Evolutionary conservation across 2,113 vertebrate species (phyloP), one percentile per base, ranked within the genome.

Genomic region (Philantomba maxwellii): DNA sequence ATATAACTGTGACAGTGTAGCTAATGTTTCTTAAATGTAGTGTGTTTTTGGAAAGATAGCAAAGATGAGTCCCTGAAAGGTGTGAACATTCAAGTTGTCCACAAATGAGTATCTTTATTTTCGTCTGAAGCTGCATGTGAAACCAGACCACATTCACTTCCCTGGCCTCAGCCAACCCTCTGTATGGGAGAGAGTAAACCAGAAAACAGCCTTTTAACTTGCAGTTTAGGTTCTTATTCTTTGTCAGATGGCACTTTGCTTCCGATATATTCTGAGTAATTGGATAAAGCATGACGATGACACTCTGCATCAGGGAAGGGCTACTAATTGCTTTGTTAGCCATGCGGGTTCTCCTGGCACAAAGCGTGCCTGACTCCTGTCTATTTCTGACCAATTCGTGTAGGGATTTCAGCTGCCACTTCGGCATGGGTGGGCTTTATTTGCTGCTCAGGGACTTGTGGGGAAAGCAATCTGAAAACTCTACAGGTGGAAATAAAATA

Each of bases 301-400:
- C 92, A 97, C 70, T 87, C 10, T 66, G 73, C 49, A 89, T 96
- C 83, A 85, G 92, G 78, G 94, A 94, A 93, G 83, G 77, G 57
- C 85, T 94, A 25, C 97, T 96, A 97, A 98, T 96, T 96, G 94
- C 93, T 97, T 94, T 93, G 96, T 97, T 96, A 97, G 92, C 88
- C 58, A 43, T 12, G 53, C 82, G 43, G 92, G 58, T 93, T 94
- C 57, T 93, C 89, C 81, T 96, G 95, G 96, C 95, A 88, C 90
- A 60, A 33, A 51, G 75, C 6, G 0, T 17, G 30, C 57, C 73
- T 80, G 93, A 78, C 77, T 81, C 39, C 80, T 91, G 70, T 87
- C 73, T 49, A 3, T 33, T 55, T 21, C 62, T 91, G 93, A 95
- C 96, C 96, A 91, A 15, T 87, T 36, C 1, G 0, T 28, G 7